A percentile compares a stretch with the other conserved stretches of the same genome.
phyloP scores from a whole-genome alignment of 2,888 invertebrate genomes.

The Drosophila borborema region DNA sequence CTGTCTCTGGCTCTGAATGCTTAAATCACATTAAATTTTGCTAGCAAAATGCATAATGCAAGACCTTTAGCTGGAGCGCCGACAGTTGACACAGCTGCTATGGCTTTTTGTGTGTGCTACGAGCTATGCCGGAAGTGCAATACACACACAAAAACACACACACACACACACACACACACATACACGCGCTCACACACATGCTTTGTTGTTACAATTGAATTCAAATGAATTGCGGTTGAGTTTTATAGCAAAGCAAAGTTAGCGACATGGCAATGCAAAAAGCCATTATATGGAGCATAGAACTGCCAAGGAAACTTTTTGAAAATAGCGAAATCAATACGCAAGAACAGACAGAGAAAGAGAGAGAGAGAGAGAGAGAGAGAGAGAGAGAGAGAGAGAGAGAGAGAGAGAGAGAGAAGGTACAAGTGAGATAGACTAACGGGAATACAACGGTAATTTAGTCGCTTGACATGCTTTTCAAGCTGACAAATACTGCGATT shows the following conservation, averaged over 20 bases:
- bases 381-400: not conserved
- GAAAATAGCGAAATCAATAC: slow-evolving; percentile 71
- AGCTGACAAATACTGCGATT: slow-evolving; percentile 70
- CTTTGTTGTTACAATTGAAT: slow-evolving; percentile 72
- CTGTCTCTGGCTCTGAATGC: slow-evolving; percentile 20
- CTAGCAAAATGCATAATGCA: slow-evolving; percentile 69
- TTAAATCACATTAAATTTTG: slow-evolving; percentile 77
- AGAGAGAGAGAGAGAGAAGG: not conserved
- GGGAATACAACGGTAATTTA: slow-evolving; percentile 70
- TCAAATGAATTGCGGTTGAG: slow-evolving; percentile 77
- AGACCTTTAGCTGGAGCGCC: slow-evolving; percentile 37
- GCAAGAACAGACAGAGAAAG: not conserved
- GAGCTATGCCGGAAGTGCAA: slow-evolving; percentile 61
- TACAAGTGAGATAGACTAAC: not conserved
- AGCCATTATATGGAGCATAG: slow-evolving; percentile 11
- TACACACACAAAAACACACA: slow-evolving; percentile 18
- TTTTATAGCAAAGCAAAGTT: slow-evolving; percentile 60
- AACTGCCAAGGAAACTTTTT: slow-evolving; percentile 40
- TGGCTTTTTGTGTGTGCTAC: slow-evolving; percentile 30
- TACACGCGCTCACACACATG: not conserved
- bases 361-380: not conserved
- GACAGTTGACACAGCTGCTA: slow-evolving; percentile 37
- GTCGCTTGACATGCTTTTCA: slow-evolving; percentile 74
- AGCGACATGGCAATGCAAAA: slow-evolving; percentile 31
- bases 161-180: slow-evolving; percentile 26